Conservation (phyloP, 2,888 invertebrate species). For the Emesis russula region DNA sequence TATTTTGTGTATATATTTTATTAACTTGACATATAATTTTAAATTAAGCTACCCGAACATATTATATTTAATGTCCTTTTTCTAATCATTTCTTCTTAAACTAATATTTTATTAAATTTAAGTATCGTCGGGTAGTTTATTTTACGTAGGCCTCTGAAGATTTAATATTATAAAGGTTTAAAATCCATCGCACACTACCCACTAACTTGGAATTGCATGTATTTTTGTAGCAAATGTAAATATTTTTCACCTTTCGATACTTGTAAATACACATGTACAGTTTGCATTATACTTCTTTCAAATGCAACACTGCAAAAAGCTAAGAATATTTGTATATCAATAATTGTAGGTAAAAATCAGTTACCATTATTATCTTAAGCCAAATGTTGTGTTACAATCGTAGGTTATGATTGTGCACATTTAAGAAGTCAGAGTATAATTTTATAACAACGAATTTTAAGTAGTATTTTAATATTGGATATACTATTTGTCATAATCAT, state of each 20-base stretch:
- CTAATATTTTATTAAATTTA: slow-evolving; percentile 13
- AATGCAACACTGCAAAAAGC: slow-evolving; percentile 92
- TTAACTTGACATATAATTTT: slow-evolving; percentile 76
- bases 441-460: slow-evolving; percentile 26
- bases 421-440: slow-evolving; percentile 7
- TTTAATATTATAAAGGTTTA: slow-evolving; percentile 63
- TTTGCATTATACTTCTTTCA: slow-evolving; percentile 40
- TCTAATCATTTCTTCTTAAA: slow-evolving; percentile 16
- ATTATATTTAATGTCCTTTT: slow-evolving; percentile 19
- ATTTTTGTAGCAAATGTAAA: slow-evolving; percentile 92
- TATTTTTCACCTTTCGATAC: slow-evolving; percentile 90
- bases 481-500: slow-evolving; percentile 4
- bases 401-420: slow-evolving; percentile 10
- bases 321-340: slow-evolving; percentile 87
- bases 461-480: not conserved
- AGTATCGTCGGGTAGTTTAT: slow-evolving; percentile 34
- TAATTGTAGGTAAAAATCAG: slow-evolving; percentile 84
- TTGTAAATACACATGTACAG: slow-evolving; percentile 93
- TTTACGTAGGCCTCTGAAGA: slow-evolving; percentile 27
- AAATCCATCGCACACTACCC: slow-evolving; percentile 58
- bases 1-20: slow-evolving; percentile 90
- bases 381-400: slow-evolving; percentile 17
- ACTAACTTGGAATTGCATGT: slow-evolving; percentile 92
- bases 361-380: slow-evolving; percentile 91
- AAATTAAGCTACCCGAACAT: slow-evolving; percentile 77